These are phyloP conservation scores for Monoplex corrugatus DNA, from an alignment of 2,888 invertebrate species.

Conservation along the genomic window DNA sequence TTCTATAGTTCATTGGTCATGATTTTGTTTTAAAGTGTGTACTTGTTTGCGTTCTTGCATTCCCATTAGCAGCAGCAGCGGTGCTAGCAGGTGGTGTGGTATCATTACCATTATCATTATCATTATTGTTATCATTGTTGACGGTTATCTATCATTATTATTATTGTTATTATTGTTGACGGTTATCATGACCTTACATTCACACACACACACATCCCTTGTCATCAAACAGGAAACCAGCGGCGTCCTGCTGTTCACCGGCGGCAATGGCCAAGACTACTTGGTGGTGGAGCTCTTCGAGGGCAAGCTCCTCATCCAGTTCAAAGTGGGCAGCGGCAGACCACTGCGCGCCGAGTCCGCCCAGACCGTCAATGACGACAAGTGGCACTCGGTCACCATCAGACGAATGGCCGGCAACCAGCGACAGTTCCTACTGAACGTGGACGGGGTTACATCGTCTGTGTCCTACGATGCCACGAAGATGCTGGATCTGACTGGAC, in stretches of 20 bases:
- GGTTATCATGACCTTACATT: no score
- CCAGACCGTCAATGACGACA: conserved; percentile 68
- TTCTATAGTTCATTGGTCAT: no score
- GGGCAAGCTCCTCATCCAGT: conserved; percentile 71
- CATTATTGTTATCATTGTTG: no score
- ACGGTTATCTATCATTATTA: no score
- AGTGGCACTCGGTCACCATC: conserved; percentile 73
- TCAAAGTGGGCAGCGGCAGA: conserved; percentile 72
- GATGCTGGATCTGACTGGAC: conserved; percentile 61
- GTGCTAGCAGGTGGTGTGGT: no score
- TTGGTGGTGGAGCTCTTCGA: conserved; percentile 75
- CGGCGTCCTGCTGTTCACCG: conserved; percentile 73
- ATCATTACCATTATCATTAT: no score
- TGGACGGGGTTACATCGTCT: conserved; percentile 63
- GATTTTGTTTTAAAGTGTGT: no score
- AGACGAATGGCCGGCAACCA: conserved; percentile 58
- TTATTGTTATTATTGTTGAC: no score
- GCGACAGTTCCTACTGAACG: conserved; percentile 63
- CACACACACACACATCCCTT: no score
- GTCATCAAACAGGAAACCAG: conserved; percentile 60
- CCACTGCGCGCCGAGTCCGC: conserved; percentile 47
- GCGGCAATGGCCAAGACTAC: conserved; percentile 68
- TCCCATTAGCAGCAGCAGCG: no score
- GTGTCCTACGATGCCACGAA: conserved; percentile 62
- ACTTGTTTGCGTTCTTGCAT: no score